These are phyloP conservation scores for Oreohelix idahoensis DNA, from an alignment of 1,140 invertebrate species.

Conservation along the genomic window DNA sequence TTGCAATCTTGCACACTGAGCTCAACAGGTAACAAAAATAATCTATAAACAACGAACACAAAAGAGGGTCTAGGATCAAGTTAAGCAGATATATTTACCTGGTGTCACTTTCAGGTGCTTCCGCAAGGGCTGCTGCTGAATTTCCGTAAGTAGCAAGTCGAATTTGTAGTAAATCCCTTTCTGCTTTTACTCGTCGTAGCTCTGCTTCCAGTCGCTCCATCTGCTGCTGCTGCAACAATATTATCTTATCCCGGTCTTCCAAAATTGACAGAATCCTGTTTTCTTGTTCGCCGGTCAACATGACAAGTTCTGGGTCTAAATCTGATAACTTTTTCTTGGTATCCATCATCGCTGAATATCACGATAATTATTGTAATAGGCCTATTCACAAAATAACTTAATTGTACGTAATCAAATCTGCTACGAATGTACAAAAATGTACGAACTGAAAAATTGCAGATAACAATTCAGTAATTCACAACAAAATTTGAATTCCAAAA, in stretches of 20 bases:
- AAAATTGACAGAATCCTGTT: slow-evolving; percentile 27
- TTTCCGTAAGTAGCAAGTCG: background rate
- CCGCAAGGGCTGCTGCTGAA: background rate
- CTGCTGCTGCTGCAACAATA: slow-evolving; percentile 23
- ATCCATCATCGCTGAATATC: background rate
- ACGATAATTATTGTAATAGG: background rate
- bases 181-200: background rate
- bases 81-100: slow-evolving; percentile 4
- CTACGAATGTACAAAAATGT: background rate
- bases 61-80: no score
- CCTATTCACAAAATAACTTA: background rate
- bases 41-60: no score
- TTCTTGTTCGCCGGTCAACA: background rate
- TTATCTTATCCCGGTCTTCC: slow-evolving; percentile 34
- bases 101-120: background rate
- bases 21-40: no score
- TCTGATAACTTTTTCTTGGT: slow-evolving; percentile 24
- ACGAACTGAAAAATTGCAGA: background rate
- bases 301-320: slow-evolving; percentile 5
- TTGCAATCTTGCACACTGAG: no score
- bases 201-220: slow-evolving; percentile 26
- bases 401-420: background rate
- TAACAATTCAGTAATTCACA: background rate
- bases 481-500: background rate
- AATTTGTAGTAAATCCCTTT: slow-evolving; percentile 34